Conservation (phyloP, 2,888 invertebrate genomes). For the Aleiodes leptofemur region DNA sequence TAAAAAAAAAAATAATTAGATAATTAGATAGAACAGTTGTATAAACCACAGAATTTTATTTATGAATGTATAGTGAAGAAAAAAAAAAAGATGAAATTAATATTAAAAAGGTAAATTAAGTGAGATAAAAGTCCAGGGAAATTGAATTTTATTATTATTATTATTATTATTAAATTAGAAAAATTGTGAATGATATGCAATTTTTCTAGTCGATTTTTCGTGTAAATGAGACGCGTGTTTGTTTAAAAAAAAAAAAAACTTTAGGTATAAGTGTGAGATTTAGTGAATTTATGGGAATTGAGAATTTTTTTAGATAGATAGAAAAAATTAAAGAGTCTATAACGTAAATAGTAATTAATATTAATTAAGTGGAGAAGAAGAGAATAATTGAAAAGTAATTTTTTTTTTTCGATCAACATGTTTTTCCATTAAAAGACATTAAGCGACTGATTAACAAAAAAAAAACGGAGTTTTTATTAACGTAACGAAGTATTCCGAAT, state of each 20-base stretch:
- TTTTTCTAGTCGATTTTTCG: constrained; percentile 10
- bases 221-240: constrained; percentile 9
- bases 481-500: neutral
- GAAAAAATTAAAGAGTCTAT: constrained; percentile 25
- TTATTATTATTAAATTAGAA: neutral
- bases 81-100: constrained; percentile 1
- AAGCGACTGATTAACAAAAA: neutral
- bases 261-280: neutral
- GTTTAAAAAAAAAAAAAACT: neutral
- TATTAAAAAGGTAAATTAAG: constrained; percentile 39
- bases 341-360: constrained; percentile 4
- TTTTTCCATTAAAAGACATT: constrained; percentile 12
- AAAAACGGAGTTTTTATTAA: neutral
- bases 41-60: constrained; percentile 11
- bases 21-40: constrained; percentile 18
- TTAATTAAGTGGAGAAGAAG: constrained; percentile 12
- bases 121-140: constrained; percentile 43
- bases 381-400: neutral
- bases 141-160: constrained; percentile 28
- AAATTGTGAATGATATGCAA: constrained; percentile 1
- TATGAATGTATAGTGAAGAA: constrained; percentile 14
- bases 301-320: constrained; percentile 47
- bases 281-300: neutral
- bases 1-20: neutral
- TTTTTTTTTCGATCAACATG: neutral